These are phyloP conservation scores for Percopsis transmontana DNA, from an alignment of 2,113 vertebrate species.

Conservation along the genomic window DNA sequence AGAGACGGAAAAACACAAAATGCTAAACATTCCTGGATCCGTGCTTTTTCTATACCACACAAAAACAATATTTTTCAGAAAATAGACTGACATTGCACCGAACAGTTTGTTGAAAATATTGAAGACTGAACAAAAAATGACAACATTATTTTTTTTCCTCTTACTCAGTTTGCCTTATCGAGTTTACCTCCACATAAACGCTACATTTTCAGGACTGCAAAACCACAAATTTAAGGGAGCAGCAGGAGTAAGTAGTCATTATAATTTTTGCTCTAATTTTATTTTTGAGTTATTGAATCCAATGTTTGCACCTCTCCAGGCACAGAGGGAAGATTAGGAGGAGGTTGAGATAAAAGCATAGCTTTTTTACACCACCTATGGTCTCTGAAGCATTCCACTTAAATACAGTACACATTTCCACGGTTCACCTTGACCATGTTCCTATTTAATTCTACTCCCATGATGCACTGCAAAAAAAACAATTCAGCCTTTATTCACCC, in stretches of 20 bases:
- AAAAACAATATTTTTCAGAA: conserved; percentile 47
- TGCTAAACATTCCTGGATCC: conserved; percentile 46
- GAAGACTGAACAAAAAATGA: conserved; percentile 42
- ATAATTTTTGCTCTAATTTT: conserved; percentile 27
- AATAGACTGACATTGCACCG: conserved; percentile 33
- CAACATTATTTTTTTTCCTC: conserved; percentile 22
- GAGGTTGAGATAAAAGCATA: conserved; percentile 21
- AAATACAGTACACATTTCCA: background rate
- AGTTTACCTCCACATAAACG: conserved; percentile 16
- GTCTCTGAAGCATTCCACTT: conserved; percentile 21
- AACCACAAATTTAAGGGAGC: conserved; percentile 15
- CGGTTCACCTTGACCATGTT: conserved; percentile 19
- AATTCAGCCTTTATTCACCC: conserved; percentile 10
- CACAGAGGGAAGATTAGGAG: conserved; percentile 28
- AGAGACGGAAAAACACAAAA: conserved; percentile 17
- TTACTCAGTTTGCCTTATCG: conserved; percentile 25
- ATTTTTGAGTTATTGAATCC: conserved; percentile 20
- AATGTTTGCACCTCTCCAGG: conserved; percentile 35
- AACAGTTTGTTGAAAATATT: conserved; percentile 54
- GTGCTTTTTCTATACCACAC: conserved; percentile 52
- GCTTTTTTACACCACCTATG: conserved; percentile 16
- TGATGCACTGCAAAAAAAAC: conserved; percentile 5
- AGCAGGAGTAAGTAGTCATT: conserved; percentile 8
- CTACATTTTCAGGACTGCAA: background rate
- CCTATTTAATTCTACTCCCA: conserved; percentile 5